phyloP scores from a whole-genome alignment of 2,888 invertebrate species.

The Lepas anatifera region DNA sequence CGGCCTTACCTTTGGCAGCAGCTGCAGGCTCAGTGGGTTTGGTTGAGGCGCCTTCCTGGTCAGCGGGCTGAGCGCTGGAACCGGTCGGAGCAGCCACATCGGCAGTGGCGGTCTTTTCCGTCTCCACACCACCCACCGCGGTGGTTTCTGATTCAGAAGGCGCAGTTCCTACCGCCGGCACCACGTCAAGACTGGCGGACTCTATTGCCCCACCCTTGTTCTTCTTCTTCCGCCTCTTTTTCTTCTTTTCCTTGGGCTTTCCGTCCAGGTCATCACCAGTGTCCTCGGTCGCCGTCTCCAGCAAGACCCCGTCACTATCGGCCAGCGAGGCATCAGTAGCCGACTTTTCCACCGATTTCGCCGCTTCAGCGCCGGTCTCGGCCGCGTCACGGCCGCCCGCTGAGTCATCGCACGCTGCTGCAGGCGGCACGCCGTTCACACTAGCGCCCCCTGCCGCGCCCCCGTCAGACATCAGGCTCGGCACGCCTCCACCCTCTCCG shows the following conservation, averaged over 20 bases:
- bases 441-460: no score
- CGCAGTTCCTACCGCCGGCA: no score
- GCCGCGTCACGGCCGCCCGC: neutral
- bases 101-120: neutral
- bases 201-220: no score
- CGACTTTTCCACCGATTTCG: neutral
- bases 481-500: no score
- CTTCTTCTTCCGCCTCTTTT: constrained; percentile 10
- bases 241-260: constrained; percentile 3
- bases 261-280: neutral
- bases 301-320: neutral
- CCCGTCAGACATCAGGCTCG: no score
- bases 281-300: neutral
- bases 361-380: neutral
- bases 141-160: no score
- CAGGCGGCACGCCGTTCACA: no score
- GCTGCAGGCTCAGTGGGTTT: neutral
- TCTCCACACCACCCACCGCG: no score
- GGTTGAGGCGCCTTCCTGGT: neutral
- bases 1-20: neutral
- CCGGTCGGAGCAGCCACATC: neutral
- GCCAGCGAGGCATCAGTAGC: neutral
- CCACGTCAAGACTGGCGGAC: neutral
- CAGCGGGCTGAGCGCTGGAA: neutral
- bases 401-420: no score